Evolutionary conservation across 2,113 vertebrate species (phyloP), one percentile per base, ranked within the genome.

Genomic region (Oryzias woworae): DNA sequence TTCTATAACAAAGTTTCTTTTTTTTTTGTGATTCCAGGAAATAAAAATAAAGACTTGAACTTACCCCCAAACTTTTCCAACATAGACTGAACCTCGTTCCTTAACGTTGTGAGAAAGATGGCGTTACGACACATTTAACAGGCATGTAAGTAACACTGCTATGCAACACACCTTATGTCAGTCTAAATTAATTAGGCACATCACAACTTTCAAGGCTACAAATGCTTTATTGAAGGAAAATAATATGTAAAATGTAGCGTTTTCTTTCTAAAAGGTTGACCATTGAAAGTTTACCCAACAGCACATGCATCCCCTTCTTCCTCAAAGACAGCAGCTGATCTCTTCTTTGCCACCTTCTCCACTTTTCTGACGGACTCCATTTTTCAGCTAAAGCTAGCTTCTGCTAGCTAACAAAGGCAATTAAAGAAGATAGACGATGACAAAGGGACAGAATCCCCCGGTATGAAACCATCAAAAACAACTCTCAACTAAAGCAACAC

Each of bases 81-180:
- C 94, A 98, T 96, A 62, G 88, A 92, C 54, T 96, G 94, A 15
- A 98, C 95, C 86, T 96, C 95, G 74, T 92, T 94, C 67, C 95
- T 90, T 56, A 7, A 48, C 0, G 5, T n/a, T 18, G 43, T 36
- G 24, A 7, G 5, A 1, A 59, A 2, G 23, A 24, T 71, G 6
- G 1, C 53, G 36, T 36, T 36, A 4, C 17, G 18, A 23, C 5
- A 53, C 8, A 53, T 45, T 23, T 3, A 43, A 16, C 22, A 12
- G 16, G 14, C 0, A 1, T 15, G 1, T 20, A 54, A 36, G 1
- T 20, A 54, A 36, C 8, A 41, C n/a, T 14, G 17, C 6, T 4
- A 31, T 4, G 31, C 12, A 18, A 12, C 5, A 42, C 4, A 14
- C n/a, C 7, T 12, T 12, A 12, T 12, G 2, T 36, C 2, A 7